These are phyloP conservation scores for Drosophila differens DNA, from an alignment of 2,888 invertebrate genomes.

Conservation along the genomic window DNA sequence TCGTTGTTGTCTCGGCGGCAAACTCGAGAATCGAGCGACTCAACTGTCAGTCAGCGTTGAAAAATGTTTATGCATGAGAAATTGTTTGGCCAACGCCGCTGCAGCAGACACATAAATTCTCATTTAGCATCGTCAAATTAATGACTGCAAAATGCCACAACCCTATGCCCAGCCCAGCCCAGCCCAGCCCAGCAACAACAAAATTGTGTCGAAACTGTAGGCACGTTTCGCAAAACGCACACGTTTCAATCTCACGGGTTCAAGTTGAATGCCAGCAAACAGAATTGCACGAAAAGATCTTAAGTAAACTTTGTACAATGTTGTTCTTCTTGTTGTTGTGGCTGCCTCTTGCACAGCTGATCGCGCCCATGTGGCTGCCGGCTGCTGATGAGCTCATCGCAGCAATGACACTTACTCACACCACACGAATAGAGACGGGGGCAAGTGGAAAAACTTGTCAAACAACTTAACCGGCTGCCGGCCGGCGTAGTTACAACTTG, in stretches of 20 bases:
- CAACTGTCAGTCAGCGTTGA: slow-evolving; percentile 66
- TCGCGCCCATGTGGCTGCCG: slow-evolving; percentile 47
- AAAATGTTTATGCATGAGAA: slow-evolving; percentile 76
- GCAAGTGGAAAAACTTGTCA: slow-evolving; percentile 74
- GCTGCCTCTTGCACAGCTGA: slow-evolving; percentile 54
- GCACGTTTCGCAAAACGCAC: slow-evolving; percentile 44
- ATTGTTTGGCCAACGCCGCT: slow-evolving; percentile 62
- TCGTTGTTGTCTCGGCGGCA: slow-evolving; percentile 14
- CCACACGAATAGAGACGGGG: background rate
- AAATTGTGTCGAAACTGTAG: slow-evolving; percentile 34
- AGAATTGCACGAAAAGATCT: slow-evolving; percentile 43
- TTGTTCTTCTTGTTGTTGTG: background rate
- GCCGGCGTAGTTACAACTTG: slow-evolving; percentile 69
- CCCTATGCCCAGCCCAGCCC: slow-evolving; percentile 11
- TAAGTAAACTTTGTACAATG: background rate
- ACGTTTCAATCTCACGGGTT: slow-evolving; percentile 35
- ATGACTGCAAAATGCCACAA: slow-evolving; percentile 70
- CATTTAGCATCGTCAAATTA: slow-evolving; percentile 80
- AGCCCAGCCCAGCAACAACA: background rate
- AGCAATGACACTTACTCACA: background rate
- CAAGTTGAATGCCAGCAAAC: slow-evolving; percentile 51
- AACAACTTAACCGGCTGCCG: slow-evolving; percentile 76
- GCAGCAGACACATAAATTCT: slow-evolving; percentile 79
- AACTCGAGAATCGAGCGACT: slow-evolving; percentile 34
- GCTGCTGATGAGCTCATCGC: slow-evolving; percentile 63